Evolutionary conservation across 2,797 vertebrate species (phyloP).

Genomic region (Thalassophryne amazonica): DNA sequence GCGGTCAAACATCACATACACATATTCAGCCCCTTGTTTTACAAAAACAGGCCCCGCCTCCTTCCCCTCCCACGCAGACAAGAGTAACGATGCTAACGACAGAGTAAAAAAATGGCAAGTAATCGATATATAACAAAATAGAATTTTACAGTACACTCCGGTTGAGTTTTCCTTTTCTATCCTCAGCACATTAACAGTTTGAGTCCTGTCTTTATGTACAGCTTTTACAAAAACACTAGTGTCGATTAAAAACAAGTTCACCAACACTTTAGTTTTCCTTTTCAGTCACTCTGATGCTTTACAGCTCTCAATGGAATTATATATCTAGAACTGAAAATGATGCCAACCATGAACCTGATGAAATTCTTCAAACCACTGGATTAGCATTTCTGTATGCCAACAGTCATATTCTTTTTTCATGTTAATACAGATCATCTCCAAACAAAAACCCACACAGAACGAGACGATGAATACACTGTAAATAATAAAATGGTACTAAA

Average conservation of each 20-base stretch:
- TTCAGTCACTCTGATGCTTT: constrained; percentile 23
- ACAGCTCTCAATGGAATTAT: no score
- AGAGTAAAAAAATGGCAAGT: constrained; percentile 74
- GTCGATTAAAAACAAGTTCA: constrained; percentile 59
- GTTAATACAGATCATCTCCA: no score
- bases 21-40: constrained; percentile 69
- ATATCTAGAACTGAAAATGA: no score
- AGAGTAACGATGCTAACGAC: constrained; percentile 73
- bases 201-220: constrained; percentile 15
- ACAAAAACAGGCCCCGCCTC: constrained; percentile 64
- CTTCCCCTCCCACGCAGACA: constrained; percentile 67
- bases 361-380: no score
- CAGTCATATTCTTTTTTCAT: no score
- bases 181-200: constrained; percentile 60
- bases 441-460: constrained; percentile 60
- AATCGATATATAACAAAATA: constrained; percentile 82
- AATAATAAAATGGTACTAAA: constrained; percentile 60
- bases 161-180: constrained; percentile 54
- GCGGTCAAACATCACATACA: constrained; percentile 73
- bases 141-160: constrained; percentile 81
- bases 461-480: constrained; percentile 67
- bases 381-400: no score
- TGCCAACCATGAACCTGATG: no score
- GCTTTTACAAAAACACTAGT: constrained; percentile 54
- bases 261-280: constrained; percentile 25